Evolutionary conservation across 2,888 invertebrate species (phyloP).

Genomic region (Ectemnius cavifrons): DNA sequence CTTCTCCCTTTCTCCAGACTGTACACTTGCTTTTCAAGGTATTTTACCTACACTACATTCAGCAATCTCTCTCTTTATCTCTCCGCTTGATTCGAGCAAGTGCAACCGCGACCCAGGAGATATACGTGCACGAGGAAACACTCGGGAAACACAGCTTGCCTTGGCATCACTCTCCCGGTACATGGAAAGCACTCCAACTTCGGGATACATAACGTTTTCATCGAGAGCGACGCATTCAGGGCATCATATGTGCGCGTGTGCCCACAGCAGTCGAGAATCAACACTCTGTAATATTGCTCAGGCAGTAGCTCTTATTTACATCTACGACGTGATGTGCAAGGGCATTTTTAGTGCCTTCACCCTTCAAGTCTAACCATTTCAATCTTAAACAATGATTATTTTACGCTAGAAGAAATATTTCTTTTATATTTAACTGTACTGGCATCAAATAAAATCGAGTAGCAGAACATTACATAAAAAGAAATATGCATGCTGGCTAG

Average conservation of each 20-base stretch:
- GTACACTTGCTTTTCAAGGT: slow-evolving; percentile 34
- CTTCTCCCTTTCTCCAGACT: slow-evolving; percentile 22
- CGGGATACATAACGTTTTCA: not conserved
- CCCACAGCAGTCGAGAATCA: not conserved
- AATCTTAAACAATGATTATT: too few species aligned
- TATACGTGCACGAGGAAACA: not conserved
- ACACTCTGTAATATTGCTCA: not conserved
- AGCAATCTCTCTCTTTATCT: not conserved
- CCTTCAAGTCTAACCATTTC: too few species aligned
- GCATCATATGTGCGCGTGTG: slow-evolving; percentile 6
- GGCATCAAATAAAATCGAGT: too few species aligned
- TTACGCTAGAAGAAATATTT: too few species aligned
- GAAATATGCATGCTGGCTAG: too few species aligned
- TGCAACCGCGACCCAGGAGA: not conserved
- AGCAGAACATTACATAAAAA: too few species aligned
- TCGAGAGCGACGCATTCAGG: slow-evolving; percentile 6
- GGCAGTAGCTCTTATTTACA: not conserved
- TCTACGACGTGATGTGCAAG: not conserved
- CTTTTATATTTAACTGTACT: too few species aligned
- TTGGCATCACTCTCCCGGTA: not conserved
- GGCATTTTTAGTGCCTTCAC: not conserved
- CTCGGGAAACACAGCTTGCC: slow-evolving; percentile 3
- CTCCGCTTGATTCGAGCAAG: not conserved
- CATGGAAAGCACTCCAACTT: not conserved
- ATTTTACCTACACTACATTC: slow-evolving; percentile 34